A percentile compares a stretch with the other conserved stretches of the same genome.
phyloP scores from a whole-genome alignment of 1,140 invertebrate species.

The Cheumatopsyche charites region DNA sequence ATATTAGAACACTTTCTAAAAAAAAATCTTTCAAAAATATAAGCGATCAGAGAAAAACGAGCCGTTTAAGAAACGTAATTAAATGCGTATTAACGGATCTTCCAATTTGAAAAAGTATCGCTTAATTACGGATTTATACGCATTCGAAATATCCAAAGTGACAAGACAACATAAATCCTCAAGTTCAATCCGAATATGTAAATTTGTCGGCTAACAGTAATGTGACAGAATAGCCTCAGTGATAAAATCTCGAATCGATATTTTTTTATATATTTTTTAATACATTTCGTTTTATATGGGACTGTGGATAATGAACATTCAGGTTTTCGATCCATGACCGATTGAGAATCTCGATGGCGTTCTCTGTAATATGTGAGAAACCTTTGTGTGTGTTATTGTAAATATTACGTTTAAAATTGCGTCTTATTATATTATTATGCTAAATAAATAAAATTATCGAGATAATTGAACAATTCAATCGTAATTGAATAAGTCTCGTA shows the following conservation, averaged over 20 bases:
- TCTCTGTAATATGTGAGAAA: background rate
- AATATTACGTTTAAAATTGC: too few species aligned
- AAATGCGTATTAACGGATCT: background rate
- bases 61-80: background rate
- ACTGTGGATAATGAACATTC: background rate
- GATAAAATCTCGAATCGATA: background rate
- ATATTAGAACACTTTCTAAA: too few species aligned
- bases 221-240: background rate
- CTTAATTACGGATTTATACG: slow-evolving; percentile 8
- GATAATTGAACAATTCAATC: background rate
- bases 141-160: background rate
- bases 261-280: background rate
- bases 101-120: background rate
- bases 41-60: too few species aligned
- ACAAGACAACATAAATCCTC: slow-evolving; percentile 3
- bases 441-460: slow-evolving; percentile 9
- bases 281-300: background rate
- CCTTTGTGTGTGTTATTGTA: too few species aligned
- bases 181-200: background rate
- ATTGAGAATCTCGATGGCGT: background rate
- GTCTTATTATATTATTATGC: slow-evolving; percentile 1
- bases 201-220: background rate
- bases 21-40: too few species aligned
- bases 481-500: background rate
- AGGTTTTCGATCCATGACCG: slow-evolving; percentile 3